Percentiles rank a stretch among this genome's conserved stretches.
These are phyloP conservation scores for Pristionchus arcanus DNA, from an alignment of 2,888 invertebrate genomes.

Conservation along the genomic window DNA sequence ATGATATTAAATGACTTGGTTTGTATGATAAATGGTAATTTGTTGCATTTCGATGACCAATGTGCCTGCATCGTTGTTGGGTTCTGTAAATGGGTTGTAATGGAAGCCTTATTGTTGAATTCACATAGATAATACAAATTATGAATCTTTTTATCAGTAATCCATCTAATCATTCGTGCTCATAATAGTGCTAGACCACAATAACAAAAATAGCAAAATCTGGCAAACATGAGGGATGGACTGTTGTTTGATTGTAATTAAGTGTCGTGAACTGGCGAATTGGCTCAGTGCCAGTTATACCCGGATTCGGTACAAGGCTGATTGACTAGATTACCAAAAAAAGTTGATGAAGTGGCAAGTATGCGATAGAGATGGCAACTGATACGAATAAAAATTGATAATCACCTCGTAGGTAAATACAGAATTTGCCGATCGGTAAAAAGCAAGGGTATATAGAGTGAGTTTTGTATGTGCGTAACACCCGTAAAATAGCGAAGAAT, in stretches of 20 bases:
- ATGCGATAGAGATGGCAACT: not conserved
- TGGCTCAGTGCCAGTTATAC: not conserved
- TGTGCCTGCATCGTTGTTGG: no score
- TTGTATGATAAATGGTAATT: slow-evolving; percentile 18
- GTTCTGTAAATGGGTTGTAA: not conserved
- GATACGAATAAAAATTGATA: slow-evolving; percentile 10
- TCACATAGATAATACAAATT: not conserved
- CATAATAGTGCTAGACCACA: not conserved
- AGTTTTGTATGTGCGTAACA: not conserved
- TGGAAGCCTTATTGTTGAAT: not conserved
- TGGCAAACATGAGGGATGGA: not conserved
- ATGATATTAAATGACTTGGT: not conserved
- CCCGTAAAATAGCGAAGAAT: not conserved
- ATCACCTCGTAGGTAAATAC: slow-evolving; percentile 10
- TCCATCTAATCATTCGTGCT: not conserved
- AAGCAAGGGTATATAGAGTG: not conserved
- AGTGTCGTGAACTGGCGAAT: not conserved
- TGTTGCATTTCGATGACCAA: not conserved
- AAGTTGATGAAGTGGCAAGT: not conserved
- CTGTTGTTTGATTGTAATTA: not conserved
- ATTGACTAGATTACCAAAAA: not conserved
- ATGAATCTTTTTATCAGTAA: not conserved
- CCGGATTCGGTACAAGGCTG: not conserved
- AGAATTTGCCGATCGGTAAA: slow-evolving; percentile 3
- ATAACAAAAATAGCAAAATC: not conserved